Evolutionary conservation across 2,888 invertebrate species (phyloP).

Genomic region (Endotricha flammealis): DNA sequence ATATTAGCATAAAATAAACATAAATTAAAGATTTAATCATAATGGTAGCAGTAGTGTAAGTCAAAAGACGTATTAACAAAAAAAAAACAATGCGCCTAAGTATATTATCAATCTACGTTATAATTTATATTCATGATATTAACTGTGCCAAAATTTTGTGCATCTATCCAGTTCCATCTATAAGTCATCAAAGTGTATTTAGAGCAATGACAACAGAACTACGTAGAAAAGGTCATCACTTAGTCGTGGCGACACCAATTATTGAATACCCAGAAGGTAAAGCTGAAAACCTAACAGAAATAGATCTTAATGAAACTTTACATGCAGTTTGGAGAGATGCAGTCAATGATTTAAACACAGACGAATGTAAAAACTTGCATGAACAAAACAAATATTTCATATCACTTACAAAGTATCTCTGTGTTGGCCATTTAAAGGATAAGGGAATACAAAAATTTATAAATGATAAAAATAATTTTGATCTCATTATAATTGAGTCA

Average conservation of each 20-base stretch:
- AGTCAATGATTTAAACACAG: neutral
- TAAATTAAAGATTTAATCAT: too few species aligned
- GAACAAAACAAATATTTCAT: neutral
- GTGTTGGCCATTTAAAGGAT: neutral
- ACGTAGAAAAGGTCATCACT: constrained; percentile 47
- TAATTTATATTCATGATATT: neutral
- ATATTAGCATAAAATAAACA: too few species aligned
- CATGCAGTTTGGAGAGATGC: neutral
- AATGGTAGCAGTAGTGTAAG: too few species aligned
- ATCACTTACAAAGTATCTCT: neutral
- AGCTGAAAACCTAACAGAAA: constrained; percentile 3
- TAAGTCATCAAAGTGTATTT: constrained; percentile 54
- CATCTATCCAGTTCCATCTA: constrained; percentile 39
- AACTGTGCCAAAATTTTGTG: constrained; percentile 40
- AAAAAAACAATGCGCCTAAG: too few species aligned
- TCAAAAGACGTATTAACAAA: too few species aligned
- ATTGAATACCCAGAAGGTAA: constrained; percentile 21
- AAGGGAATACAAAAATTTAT: constrained; percentile 27
- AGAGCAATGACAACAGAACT: constrained; percentile 40
- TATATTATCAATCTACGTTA: too few species aligned
- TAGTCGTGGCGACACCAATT: constrained; percentile 45
- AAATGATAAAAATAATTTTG: constrained; percentile 25
- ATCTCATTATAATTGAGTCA: constrained; percentile 36
- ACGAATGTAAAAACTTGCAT: neutral
- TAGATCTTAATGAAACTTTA: neutral